Conservation (phyloP, 37 sponge, comb jelly and placozoan species). For the Tethya wilhelma region DNA sequence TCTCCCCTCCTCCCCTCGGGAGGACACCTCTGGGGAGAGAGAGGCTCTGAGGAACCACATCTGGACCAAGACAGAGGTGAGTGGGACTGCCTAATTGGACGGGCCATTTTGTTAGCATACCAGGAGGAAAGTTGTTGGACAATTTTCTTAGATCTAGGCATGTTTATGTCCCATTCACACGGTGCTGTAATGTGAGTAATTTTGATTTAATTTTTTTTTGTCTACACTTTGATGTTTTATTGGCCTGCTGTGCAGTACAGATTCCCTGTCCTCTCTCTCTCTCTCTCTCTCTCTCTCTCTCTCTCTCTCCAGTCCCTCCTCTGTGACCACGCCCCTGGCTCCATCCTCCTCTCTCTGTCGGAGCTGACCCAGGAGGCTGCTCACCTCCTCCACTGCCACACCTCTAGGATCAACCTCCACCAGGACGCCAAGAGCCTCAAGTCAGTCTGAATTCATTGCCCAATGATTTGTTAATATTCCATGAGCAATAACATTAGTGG, state of each 20-base stretch:
- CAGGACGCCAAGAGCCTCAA: conserved; percentile 18
- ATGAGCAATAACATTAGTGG: no score
- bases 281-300: not conserved
- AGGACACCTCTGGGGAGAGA: no score
- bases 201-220: no score
- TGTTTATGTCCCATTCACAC: not conserved
- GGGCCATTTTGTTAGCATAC: no score
- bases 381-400: not conserved
- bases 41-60: conserved; percentile 24
- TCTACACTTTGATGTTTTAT: no score
- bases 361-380: not conserved
- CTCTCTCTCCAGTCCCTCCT: conserved; percentile 2
- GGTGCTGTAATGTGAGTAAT: no score
- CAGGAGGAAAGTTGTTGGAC: no score
- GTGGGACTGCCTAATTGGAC: no score
- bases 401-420: conserved; percentile 20
- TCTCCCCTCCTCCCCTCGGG: no score
- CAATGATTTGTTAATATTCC: no score
- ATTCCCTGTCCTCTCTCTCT: not conserved
- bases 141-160: not conserved
- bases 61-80: conserved; percentile 57
- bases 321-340: not conserved
- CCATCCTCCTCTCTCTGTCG: not conserved
- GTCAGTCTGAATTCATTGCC: not conserved
- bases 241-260: not conserved